Evolutionary conservation across 2,888 invertebrate genomes (phyloP).

Genomic region (Scelioninae gen. 2): DNA sequence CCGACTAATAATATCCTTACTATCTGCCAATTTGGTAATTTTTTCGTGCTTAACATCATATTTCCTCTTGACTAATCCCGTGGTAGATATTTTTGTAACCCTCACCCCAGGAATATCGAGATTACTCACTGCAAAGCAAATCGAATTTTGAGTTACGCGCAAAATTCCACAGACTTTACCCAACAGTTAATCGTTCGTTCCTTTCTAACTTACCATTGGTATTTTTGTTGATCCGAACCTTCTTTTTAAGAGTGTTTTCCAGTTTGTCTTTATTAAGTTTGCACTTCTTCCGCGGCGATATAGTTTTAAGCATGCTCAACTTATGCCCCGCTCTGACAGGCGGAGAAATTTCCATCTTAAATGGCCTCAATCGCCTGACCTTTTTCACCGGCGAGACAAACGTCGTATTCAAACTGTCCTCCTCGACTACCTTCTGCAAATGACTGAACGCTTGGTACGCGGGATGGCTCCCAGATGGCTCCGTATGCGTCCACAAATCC

Average conservation of each 20-base stretch:
- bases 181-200: no score
- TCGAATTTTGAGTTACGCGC: no score
- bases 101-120: conserved; percentile 65
- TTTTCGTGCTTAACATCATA: conserved; percentile 58
- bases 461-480: conserved; percentile 9
- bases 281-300: conserved; percentile 63
- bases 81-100: conserved; percentile 66
- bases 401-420: conserved; percentile 39
- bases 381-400: conserved; percentile 27
- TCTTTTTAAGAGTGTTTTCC: conserved; percentile 61
- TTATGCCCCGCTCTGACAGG: conserved; percentile 57
- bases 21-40: conserved; percentile 65
- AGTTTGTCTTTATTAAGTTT: conserved; percentile 66
- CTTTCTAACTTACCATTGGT: conserved; percentile 58
- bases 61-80: conserved; percentile 60
- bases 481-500: conserved; percentile 67
- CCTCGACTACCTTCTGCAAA: conserved; percentile 57
- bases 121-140: conserved; percentile 46
- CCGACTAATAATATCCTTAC: conserved; percentile 71
- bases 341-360: conserved; percentile 65
- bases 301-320: conserved; percentile 17
- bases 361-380: not conserved
- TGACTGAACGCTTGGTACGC: conserved; percentile 27
- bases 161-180: no score
- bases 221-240: conserved; percentile 60